Percentiles rank a stretch among this genome's conserved stretches.
phyloP scores from a whole-genome alignment of 2,797 vertebrate species.

The Danio choprae region DNA sequence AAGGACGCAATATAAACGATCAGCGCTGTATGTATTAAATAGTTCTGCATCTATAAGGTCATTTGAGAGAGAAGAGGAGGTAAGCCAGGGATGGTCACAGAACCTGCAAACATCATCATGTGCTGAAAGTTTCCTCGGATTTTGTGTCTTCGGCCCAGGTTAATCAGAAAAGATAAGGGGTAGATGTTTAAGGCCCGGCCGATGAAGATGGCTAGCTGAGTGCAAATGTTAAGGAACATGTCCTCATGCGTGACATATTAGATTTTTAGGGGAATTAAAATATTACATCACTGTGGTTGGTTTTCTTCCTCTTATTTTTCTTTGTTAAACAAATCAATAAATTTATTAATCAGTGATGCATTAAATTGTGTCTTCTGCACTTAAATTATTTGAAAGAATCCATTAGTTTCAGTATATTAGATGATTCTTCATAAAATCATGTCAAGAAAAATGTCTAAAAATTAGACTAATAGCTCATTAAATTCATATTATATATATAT shows the following conservation, averaged over 20 bases:
- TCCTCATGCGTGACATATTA: background rate
- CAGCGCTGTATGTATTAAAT: background rate
- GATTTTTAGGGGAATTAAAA: background rate
- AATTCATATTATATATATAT: too few species aligned
- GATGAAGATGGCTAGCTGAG: conserved; percentile 90
- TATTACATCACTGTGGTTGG: too few species aligned
- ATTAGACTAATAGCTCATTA: background rate
- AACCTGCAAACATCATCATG: conserved; percentile 99
- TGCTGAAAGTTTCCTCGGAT: conserved; percentile 96
- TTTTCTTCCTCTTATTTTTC: too few species aligned
- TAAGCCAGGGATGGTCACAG: background rate
- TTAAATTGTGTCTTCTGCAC: too few species aligned
- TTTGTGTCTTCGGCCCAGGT: conserved; percentile 94
- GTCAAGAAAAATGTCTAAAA: too few species aligned
- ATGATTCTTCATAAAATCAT: too few species aligned
- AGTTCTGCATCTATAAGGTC: background rate
- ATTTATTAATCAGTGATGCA: too few species aligned
- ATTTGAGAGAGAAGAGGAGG: background rate
- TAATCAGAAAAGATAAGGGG: conserved; percentile 94
- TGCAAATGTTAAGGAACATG: conserved; percentile 71
- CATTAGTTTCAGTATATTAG: too few species aligned
- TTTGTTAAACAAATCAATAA: too few species aligned
- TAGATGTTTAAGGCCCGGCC: conserved; percentile 96
- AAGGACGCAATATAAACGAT: background rate
- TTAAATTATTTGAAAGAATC: too few species aligned